Evolutionary conservation across 2,888 invertebrate species (phyloP).

Genomic region (Punctoribates punctum): DNA sequence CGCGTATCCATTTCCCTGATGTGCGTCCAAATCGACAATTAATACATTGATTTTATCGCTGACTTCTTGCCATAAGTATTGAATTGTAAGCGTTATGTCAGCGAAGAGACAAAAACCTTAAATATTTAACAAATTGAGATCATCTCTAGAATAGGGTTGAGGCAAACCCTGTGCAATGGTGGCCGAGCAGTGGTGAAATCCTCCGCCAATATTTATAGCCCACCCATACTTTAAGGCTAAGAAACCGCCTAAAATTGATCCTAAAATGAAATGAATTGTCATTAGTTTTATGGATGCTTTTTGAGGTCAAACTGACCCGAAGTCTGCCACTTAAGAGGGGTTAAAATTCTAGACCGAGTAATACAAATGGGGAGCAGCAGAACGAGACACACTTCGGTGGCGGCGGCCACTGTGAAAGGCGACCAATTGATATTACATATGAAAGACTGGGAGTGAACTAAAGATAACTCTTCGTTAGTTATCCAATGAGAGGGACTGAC

Average conservation of each 20-base stretch:
- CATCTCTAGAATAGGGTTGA: neutral
- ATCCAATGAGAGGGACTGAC: conserved; percentile 36
- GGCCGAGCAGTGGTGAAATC: conserved; percentile 82
- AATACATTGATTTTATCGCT: conserved; percentile 60
- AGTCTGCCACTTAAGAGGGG: conserved; percentile 74
- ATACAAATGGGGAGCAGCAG: conserved; percentile 71
- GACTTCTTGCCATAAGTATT: conserved; percentile 61
- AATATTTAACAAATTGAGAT: neutral
- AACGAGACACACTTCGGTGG: conserved; percentile 72
- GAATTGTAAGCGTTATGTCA: conserved; percentile 74
- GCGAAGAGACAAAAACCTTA: conserved; percentile 76
- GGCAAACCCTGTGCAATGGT: conserved; percentile 67
- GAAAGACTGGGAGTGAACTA: conserved; percentile 72
- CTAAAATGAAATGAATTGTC: conserved; percentile 15
- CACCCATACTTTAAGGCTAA: conserved; percentile 76
- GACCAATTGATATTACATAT: conserved; percentile 53
- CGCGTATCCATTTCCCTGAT: conserved; percentile 89
- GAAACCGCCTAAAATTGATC: conserved; percentile 63
- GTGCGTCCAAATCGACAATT: conserved; percentile 88
- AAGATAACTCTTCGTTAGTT: conserved; percentile 65
- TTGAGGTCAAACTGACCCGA: conserved; percentile 60
- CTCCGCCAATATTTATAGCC: conserved; percentile 86
- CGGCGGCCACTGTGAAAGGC: conserved; percentile 62
- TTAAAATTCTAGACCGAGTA: conserved; percentile 70
- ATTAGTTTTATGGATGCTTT: conserved; percentile 61